phyloP scores from a whole-genome alignment of 2,113 vertebrate species.

The Setophaga petechia region DNA sequence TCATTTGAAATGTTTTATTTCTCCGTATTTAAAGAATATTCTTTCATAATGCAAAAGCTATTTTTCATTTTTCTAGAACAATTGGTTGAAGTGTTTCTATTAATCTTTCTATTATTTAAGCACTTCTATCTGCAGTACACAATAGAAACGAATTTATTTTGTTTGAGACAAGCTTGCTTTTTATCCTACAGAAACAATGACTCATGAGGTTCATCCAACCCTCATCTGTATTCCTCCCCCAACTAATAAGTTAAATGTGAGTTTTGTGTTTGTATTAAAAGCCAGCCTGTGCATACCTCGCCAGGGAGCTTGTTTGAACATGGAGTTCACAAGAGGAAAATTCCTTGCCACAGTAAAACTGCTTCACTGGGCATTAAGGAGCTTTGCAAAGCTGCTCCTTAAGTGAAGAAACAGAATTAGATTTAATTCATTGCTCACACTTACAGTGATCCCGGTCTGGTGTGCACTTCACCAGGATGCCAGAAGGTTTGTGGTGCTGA shows the following conservation, averaged over 20 bases:
- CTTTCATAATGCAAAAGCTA: constrained; percentile 18
- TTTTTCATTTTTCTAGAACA: constrained; percentile 67
- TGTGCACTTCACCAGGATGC: neutral
- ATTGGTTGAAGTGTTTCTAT: constrained; percentile 49
- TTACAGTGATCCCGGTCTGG: neutral
- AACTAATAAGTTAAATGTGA: constrained; percentile 70
- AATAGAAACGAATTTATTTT: constrained; percentile 68
- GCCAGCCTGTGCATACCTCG: constrained; percentile 28
- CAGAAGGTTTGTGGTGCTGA: neutral
- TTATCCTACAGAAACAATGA: constrained; percentile 68
- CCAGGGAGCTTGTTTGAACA: constrained; percentile 30
- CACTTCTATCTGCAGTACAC: constrained; percentile 52
- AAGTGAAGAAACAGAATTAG: neutral
- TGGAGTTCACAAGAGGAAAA: neutral
- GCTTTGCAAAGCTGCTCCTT: neutral
- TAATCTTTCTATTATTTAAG: constrained; percentile 67
- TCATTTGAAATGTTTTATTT: constrained; percentile 34
- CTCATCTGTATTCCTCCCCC: constrained; percentile 72
- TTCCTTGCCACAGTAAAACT: neutral
- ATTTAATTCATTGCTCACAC: neutral
- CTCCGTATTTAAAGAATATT: constrained; percentile 39
- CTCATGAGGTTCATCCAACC: constrained; percentile 52
- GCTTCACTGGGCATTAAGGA: neutral
- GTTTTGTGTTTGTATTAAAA: constrained; percentile 54
- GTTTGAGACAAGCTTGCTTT: constrained; percentile 64